Conservation (phyloP, 2,797 vertebrate genomes). For the Gorsachius magnificus region DNA sequence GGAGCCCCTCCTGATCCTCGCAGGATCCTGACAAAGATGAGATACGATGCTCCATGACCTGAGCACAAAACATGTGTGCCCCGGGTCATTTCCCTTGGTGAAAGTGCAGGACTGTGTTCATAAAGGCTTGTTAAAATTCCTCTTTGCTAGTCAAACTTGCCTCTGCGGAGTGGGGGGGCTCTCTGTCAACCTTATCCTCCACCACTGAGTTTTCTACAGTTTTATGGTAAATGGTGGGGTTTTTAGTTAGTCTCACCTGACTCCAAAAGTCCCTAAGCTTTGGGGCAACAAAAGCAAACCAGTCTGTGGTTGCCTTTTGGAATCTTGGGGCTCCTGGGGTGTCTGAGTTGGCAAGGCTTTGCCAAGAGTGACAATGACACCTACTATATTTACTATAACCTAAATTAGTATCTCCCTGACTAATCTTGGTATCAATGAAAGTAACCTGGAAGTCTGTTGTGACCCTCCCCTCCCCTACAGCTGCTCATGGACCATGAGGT, state of each 20-base stretch:
- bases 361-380: rapidly evolving
- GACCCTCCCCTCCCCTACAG: background rate
- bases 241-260: background rate
- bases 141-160: background rate
- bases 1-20: background rate
- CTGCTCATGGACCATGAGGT: background rate
- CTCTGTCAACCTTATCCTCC: background rate
- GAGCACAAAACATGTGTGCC: rapidly evolving
- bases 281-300: background rate
- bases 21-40: background rate
- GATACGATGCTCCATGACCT: rapidly evolving
- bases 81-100: rapidly evolving
- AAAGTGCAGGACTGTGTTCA: background rate
- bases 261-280: background rate
- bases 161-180: background rate
- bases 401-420: background rate
- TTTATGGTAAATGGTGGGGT: rapidly evolving
- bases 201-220: background rate
- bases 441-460: background rate
- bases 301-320: background rate
- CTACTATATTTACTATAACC: background rate
- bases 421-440: background rate
- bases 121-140: background rate
- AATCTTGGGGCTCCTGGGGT: background rate
- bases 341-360: background rate